A percentile compares a stretch with the other conserved stretches of the same genome.
Conservation (phyloP, 1,140 invertebrate species). For the Drosophila lini region DNA sequence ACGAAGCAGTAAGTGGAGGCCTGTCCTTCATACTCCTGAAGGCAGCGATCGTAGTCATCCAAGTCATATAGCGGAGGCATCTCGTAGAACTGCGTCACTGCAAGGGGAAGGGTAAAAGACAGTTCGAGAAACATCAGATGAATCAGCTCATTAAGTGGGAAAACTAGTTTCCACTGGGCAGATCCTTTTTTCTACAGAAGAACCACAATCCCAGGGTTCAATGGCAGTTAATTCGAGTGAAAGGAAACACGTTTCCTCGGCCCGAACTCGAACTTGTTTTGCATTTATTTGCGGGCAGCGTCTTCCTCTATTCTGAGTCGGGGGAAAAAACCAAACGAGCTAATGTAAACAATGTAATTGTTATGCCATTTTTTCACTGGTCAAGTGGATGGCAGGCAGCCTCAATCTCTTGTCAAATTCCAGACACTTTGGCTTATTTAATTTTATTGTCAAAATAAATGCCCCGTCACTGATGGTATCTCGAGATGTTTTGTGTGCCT, state of each 20-base stretch:
- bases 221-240: slow-evolving; percentile 46
- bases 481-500: slow-evolving; percentile 28
- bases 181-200: slow-evolving; percentile 41
- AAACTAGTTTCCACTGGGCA: slow-evolving; percentile 39
- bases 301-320: slow-evolving; percentile 25
- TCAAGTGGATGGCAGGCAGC: slow-evolving; percentile 15
- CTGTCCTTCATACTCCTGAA: slow-evolving; percentile 66
- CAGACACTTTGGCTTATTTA: slow-evolving; percentile 43
- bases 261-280: slow-evolving; percentile 39
- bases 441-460: slow-evolving; percentile 38
- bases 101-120: slow-evolving; percentile 17
- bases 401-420: slow-evolving; percentile 43
- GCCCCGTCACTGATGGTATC: slow-evolving; percentile 18
- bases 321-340: slow-evolving; percentile 6
- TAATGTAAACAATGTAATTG: slow-evolving; percentile 44
- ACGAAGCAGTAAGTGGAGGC: slow-evolving; percentile 85
- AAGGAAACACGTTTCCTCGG: slow-evolving; percentile 65
- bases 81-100: slow-evolving; percentile 85
- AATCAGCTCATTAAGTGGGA: slow-evolving; percentile 49
- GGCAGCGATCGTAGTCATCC: slow-evolving; percentile 85
- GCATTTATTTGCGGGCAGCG: slow-evolving; percentile 34
- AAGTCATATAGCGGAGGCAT: slow-evolving; percentile 85
- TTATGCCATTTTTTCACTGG: slow-evolving; percentile 15
- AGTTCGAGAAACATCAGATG: slow-evolving; percentile 22
- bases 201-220: slow-evolving; percentile 37